Conservation (phyloP, 1,140 invertebrate genomes). For the Chelonus insularis region DNA sequence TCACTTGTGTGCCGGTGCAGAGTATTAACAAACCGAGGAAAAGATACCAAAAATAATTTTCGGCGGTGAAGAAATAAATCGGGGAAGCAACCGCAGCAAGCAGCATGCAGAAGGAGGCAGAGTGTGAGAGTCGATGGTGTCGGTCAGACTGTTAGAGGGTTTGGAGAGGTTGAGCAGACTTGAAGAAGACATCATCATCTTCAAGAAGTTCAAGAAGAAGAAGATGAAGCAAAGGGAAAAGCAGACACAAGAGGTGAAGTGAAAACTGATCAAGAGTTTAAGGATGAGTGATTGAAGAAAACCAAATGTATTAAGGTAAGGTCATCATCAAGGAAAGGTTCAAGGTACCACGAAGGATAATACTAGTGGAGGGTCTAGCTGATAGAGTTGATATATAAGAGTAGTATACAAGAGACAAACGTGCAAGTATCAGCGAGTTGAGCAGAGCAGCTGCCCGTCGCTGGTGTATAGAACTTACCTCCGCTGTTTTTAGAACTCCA, state of each 20-base stretch:
- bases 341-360: too few relatives aligned
- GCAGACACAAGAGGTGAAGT: too few relatives aligned
- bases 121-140: conserved; percentile 36
- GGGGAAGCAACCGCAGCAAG: conserved; percentile 43
- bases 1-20: conserved; percentile 21
- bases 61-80: conserved; percentile 56
- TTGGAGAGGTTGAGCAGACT: background rate
- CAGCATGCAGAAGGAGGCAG: conserved; percentile 34
- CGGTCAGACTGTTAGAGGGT: conserved; percentile 30
- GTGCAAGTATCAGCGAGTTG: conserved; percentile 31
- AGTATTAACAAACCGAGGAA: conserved; percentile 57
- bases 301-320: too few relatives aligned
- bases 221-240: too few relatives aligned
- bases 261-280: too few relatives aligned
- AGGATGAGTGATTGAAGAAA: too few relatives aligned
- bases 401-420: conserved; percentile 28
- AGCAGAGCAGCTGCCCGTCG: conserved; percentile 31
- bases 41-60: conserved; percentile 61
- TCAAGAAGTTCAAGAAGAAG: too few relatives aligned
- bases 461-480: conserved; percentile 53
- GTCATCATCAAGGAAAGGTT: too few relatives aligned
- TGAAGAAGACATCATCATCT: too few relatives aligned
- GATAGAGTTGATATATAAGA: conserved; percentile 11
- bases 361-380: conserved; percentile 16
- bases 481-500: conserved; percentile 62